Evolutionary conservation across 2,113 vertebrate species (phyloP).

Genomic region (Rhinogobius similis): DNA sequence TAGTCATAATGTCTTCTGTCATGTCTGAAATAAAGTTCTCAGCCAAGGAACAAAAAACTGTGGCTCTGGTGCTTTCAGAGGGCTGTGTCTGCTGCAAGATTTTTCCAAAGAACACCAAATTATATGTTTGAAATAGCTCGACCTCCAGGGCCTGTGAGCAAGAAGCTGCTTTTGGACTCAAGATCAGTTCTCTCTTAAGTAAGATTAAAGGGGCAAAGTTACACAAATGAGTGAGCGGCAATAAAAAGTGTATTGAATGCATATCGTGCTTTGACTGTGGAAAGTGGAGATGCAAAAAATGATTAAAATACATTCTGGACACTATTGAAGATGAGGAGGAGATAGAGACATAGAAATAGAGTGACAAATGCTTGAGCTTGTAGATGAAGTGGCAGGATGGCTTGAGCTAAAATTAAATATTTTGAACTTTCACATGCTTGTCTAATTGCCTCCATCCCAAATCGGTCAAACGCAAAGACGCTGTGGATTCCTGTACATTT

Average conservation of each 20-base stretch:
- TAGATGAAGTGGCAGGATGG: too few species aligned
- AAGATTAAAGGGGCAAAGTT: not conserved
- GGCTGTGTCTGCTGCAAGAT: conserved; percentile 9
- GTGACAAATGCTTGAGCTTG: too few species aligned
- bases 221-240: not conserved
- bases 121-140: conserved; percentile 47
- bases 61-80: not conserved
- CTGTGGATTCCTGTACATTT: too few species aligned
- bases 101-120: conserved; percentile 59
- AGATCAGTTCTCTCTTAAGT: conserved; percentile 17
- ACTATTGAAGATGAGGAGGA: too few species aligned
- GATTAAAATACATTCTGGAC: too few species aligned
- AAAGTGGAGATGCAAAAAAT: too few species aligned
- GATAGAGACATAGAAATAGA: too few species aligned
- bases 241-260: not conserved
- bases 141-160: conserved; percentile 31
- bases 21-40: not conserved
- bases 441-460: not conserved
- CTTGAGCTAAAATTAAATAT: not conserved
- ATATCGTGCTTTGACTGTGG: too few species aligned
- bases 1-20: not conserved
- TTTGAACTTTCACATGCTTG: not conserved
- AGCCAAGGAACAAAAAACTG: not conserved
- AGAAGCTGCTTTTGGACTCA: conserved; percentile 22
- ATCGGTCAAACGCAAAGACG: not conserved